Base-by-base conservation (phyloP, 2,888 invertebrate species). In the Bombyx huttoni region DNA sequence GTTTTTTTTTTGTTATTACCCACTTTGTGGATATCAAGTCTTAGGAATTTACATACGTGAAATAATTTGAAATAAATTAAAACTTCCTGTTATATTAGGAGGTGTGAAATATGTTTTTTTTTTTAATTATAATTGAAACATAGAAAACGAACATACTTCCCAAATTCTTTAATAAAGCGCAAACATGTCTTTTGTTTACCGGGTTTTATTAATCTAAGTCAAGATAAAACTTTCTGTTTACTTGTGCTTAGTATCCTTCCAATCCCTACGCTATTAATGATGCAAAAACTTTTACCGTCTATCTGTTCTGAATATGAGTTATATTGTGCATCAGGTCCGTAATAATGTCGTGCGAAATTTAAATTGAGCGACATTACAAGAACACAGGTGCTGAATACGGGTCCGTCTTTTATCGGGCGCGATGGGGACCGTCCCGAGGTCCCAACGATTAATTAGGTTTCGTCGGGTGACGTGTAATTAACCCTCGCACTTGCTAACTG, bases 381-480 rank as follows among this genome's bases (percentile, higher is more conserved):
- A 67, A 62, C 70, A 60, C 77, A 77, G 73, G 69, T 76, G 73
- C 62, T 60, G 63, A 69, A 70, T 71, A 73, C 65, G 65, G 54
- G 60, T 56, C 58, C 55, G 59, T 67, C 66, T 70, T 68, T 74
- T 70, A 70, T 68, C 55, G 61, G 60, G 55, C 57, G 59, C 59
- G 24, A 24, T 24, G 54, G 49, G 52, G 56, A 52, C 54, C 54
- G 56, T 66, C 64, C 58, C 55, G 59, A 63, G 60, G 59, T 57
- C 53, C 58, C 51, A 59, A 54, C 68, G 63, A 75, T 75, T 77
- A 74, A 80, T 78, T 72, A 73, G 67, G 60, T 68, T 68, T 68
- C 64, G 60, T 65, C 65, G 64, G 67, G 65, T 68, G 68, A 71
- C 66, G 67, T 64, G 64, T 74, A 70, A 78, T 75, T 77, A 74